Evolutionary conservation across 2,797 vertebrate species (phyloP).

Genomic region (Kryptolebias ocellatus): DNA sequence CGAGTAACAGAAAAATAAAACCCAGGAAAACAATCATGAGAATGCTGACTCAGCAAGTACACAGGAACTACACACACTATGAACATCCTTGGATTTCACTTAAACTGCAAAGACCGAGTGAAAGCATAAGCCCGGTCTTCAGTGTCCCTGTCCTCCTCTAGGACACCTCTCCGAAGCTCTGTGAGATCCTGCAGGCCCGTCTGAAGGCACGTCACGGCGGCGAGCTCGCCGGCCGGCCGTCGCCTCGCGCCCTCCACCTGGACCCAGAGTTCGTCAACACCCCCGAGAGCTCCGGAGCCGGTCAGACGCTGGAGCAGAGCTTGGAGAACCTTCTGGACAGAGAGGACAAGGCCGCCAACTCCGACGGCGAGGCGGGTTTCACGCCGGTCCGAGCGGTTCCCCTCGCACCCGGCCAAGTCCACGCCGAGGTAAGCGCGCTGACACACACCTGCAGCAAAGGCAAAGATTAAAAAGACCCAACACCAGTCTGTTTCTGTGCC

Average conservation of each 20-base stretch:
- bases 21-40: too few species aligned
- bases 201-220: conserved; percentile 64
- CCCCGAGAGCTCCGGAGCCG: conserved; percentile 50
- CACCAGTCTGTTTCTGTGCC: conserved; percentile 10
- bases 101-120: not conserved
- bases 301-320: conserved; percentile 71
- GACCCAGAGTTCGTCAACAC: conserved; percentile 78
- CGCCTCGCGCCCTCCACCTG: conserved; percentile 75
- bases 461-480: not conserved
- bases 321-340: conserved; percentile 77
- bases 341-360: conserved; percentile 60
- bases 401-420: conserved; percentile 50
- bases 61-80: too few species aligned
- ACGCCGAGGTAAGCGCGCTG: conserved; percentile 61
- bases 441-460: not conserved
- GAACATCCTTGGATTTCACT: too few species aligned
- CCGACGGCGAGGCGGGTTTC: conserved; percentile 65
- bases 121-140: not conserved
- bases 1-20: too few species aligned
- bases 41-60: too few species aligned
- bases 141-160: conserved; percentile 23
- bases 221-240: conserved; percentile 57
- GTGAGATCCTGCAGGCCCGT: conserved; percentile 76
- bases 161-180: conserved; percentile 77
- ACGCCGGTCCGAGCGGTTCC: conserved; percentile 66